Conservation (phyloP, 2,113 vertebrate species). For the Elanus axillaris region DNA sequence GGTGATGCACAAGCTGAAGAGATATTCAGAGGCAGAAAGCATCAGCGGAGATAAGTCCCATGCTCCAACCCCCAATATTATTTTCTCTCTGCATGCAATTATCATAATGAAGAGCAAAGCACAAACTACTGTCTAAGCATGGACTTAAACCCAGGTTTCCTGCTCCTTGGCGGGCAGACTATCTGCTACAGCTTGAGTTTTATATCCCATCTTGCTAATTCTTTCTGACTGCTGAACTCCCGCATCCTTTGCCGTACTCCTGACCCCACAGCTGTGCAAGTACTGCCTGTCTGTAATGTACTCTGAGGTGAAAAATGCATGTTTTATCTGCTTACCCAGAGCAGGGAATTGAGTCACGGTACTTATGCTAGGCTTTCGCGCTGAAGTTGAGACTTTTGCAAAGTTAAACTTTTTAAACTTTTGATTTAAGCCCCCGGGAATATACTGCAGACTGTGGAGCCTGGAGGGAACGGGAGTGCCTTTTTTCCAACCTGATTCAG, state of each 20-base stretch:
- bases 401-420: constrained; percentile 9
- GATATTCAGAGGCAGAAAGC: not conserved
- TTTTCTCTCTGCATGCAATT: not conserved
- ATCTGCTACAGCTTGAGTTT: not conserved
- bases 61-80: not conserved
- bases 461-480: not conserved
- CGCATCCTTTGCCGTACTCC: not conserved
- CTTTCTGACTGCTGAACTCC: not conserved
- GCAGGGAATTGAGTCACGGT: not conserved
- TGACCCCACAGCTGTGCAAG: not conserved
- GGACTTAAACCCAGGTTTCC: not conserved
- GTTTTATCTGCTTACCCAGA: not conserved
- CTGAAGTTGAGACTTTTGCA: not conserved
- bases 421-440: not conserved
- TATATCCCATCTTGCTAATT: not conserved
- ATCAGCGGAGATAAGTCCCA: not conserved
- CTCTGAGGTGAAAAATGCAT: not conserved
- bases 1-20: not conserved
- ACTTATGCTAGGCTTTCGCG: not conserved
- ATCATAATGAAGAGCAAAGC: not conserved
- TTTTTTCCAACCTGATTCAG: constrained; percentile 36
- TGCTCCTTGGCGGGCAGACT: not conserved
- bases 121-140: not conserved
- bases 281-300: not conserved
- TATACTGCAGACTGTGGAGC: not conserved